These are phyloP conservation scores for Oxytorus armatus DNA, from an alignment of 2,888 invertebrate species.

Conservation along the genomic window DNA sequence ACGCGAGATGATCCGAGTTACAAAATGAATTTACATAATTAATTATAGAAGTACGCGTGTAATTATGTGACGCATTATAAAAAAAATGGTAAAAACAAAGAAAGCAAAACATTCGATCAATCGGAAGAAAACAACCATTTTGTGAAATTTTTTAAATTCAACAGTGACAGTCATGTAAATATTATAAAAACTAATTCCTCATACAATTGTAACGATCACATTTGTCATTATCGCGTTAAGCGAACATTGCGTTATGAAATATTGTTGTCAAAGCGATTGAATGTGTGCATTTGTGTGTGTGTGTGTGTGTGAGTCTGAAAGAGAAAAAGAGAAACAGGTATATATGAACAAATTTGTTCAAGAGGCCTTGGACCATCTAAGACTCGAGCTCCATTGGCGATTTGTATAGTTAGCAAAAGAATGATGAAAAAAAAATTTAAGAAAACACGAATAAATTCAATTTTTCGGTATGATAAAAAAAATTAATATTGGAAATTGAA, in stretches of 20 bases:
- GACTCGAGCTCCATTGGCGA: conserved; percentile 63
- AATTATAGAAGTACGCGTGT: conserved; percentile 32
- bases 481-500: conserved; percentile 64
- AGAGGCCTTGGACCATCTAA: conserved; percentile 57
- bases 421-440: conserved; percentile 36
- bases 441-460: conserved; percentile 52
- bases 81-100: conserved; percentile 17
- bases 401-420: conserved; percentile 66
- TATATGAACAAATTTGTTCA: conserved; percentile 49
- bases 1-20: not conserved
- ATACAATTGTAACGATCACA: conserved; percentile 52
- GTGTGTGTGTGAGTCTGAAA: not conserved
- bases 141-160: conserved; percentile 30
- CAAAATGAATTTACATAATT: conserved; percentile 24
- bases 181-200: conserved; percentile 41
- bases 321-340: conserved; percentile 6
- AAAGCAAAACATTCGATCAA: conserved; percentile 1
- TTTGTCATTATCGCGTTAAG: conserved; percentile 45
- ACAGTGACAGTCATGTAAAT: conserved; percentile 57
- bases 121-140: not conserved
- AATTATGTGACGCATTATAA: not conserved
- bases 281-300: conserved; percentile 28
- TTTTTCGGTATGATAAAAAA: conserved; percentile 62
- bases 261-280: conserved; percentile 41
- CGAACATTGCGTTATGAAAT: conserved; percentile 44